Conservation (phyloP, 2,888 invertebrate genomes). For the Pecten maximus region DNA sequence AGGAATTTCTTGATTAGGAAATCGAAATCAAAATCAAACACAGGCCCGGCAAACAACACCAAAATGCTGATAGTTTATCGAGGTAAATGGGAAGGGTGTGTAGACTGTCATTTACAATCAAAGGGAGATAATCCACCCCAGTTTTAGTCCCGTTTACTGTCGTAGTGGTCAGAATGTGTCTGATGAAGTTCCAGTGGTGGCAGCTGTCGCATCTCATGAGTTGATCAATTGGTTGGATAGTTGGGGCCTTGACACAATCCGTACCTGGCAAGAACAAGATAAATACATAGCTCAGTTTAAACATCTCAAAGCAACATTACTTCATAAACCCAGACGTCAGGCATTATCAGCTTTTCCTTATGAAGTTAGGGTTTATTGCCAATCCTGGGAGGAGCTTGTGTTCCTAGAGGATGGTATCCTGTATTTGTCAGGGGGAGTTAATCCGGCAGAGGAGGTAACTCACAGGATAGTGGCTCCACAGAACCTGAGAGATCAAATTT, state of each 20-base stretch:
- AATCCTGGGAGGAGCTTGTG: not conserved
- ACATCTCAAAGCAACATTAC: not conserved
- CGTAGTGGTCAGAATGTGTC: no score
- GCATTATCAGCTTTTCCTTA: not conserved
- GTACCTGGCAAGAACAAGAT: no score
- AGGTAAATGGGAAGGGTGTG: not conserved
- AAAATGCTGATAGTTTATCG: not conserved
- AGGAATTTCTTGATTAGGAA: slow-evolving; percentile 43
- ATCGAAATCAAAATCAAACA: not conserved
- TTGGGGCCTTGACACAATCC: no score
- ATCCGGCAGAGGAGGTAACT: not conserved
- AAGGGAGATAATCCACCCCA: not conserved
- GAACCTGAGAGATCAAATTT: slow-evolving; percentile 47
- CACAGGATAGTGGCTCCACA: slow-evolving; percentile 49
- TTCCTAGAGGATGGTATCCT: not conserved
- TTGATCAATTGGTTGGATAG: no score
- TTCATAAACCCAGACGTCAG: not conserved
- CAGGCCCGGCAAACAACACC: not conserved
- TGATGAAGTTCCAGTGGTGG: no score
- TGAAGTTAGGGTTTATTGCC: not conserved
- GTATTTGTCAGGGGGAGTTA: not conserved
- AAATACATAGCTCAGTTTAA: not conserved
- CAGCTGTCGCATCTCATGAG: no score
- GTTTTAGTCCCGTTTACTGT: not conserved
- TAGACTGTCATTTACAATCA: not conserved